phyloP scores from a whole-genome alignment of 2,113 vertebrate genomes.

The Coturnix japonica region DNA sequence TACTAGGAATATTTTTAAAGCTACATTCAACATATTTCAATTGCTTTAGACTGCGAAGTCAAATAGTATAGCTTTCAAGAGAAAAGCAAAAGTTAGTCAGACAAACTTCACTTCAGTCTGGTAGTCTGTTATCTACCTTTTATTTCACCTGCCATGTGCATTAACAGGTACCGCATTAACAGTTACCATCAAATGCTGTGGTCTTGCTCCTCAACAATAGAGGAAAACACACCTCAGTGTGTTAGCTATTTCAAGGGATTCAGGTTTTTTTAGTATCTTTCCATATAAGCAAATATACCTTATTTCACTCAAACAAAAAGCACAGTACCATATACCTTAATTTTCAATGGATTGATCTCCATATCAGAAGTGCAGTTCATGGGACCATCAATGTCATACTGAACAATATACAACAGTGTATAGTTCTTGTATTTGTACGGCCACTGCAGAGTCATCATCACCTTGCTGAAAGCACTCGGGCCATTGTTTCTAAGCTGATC shows the following conservation, averaged over 20 bases:
- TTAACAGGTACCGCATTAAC: neutral
- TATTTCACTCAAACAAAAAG: neutral
- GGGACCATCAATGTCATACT: slow-evolving; percentile 91
- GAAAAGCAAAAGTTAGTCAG: neutral
- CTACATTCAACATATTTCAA: neutral
- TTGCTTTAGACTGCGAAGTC: neutral
- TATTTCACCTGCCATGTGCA: neutral
- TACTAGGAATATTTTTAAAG: neutral
- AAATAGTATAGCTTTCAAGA: neutral
- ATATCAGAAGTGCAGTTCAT: slow-evolving; percentile 92
- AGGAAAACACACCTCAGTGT: neutral
- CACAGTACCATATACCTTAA: slow-evolving; percentile 79
- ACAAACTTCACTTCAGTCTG: neutral
- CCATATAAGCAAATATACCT: neutral
- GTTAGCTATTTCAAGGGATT: neutral
- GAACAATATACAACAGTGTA: slow-evolving; percentile 88
- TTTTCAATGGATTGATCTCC: slow-evolving; percentile 91
- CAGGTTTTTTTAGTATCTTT: neutral
- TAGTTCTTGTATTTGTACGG: slow-evolving; percentile 86
- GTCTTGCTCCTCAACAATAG: neutral
- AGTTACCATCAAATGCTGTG: neutral
- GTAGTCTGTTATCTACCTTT: neutral
- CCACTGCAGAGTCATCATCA: slow-evolving; percentile 89
- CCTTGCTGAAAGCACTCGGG: slow-evolving; percentile 94
- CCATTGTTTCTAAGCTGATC: slow-evolving; percentile 92